Conservation (phyloP, 2,888 invertebrate genomes). For the Acleris emargana region DNA sequence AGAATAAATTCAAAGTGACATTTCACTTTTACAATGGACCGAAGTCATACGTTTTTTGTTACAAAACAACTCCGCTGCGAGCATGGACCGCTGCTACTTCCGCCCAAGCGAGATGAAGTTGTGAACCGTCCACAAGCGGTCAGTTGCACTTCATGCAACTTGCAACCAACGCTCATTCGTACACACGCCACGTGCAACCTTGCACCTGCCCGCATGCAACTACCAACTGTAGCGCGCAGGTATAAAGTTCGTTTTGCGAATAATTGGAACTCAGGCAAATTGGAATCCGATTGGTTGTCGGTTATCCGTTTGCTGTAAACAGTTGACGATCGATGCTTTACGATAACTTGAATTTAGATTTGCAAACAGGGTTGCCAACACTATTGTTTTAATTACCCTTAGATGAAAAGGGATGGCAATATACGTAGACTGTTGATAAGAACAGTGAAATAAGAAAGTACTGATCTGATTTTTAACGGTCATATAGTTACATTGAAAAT, state of each 20-base stretch:
- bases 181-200: slow-evolving; percentile 10
- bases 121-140: slow-evolving; percentile 26
- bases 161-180: slow-evolving; percentile 20
- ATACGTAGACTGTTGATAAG: too few relatives aligned
- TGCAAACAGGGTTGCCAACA: not conserved
- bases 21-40: not conserved
- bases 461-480: too few relatives aligned
- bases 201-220: not conserved
- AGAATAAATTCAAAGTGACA: too few relatives aligned
- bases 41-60: not conserved
- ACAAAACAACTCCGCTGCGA: not conserved
- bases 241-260: not conserved
- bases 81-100: not conserved
- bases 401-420: too few relatives aligned
- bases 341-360: not conserved
- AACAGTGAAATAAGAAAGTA: too few relatives aligned
- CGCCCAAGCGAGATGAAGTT: slow-evolving; percentile 20
- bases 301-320: slow-evolving; percentile 10
- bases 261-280: not conserved
- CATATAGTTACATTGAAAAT: too few relatives aligned
- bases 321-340: not conserved
- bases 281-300: not conserved
- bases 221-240: not conserved
- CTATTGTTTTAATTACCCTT: too few relatives aligned
- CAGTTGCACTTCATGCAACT: slow-evolving; percentile 28